Evolutionary conservation across 2,888 invertebrate genomes (phyloP).

Genomic region (Coelopa pilipes): DNA sequence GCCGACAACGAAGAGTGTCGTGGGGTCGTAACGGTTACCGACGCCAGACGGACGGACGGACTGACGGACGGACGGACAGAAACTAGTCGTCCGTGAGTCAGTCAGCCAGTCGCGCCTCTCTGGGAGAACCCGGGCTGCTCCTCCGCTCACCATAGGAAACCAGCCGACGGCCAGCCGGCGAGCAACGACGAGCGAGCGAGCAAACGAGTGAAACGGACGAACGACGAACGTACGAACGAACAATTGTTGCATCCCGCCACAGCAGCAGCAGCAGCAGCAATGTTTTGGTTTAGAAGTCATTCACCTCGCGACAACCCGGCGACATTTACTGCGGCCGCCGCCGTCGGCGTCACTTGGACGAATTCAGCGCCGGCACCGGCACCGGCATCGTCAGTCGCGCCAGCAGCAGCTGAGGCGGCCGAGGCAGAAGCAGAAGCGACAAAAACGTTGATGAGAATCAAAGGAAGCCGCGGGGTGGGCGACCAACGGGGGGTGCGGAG

Average conservation of each 20-base stretch:
- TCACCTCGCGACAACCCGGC: conserved; percentile 42
- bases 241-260: conserved; percentile 48
- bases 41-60: no score
- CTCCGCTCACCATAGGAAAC: no score
- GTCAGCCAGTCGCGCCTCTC: no score
- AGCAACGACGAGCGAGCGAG: conserved; percentile 9
- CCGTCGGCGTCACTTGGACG: conserved; percentile 36
- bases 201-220: conserved; percentile 24
- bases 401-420: not conserved
- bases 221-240: conserved; percentile 34
- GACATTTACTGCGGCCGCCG: not conserved
- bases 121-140: no score
- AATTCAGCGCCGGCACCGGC: conserved; percentile 39
- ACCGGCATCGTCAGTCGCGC: no score
- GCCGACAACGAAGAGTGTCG: no score
- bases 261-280: conserved; percentile 30
- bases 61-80: no score
- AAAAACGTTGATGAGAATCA: not conserved
- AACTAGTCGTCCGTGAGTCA: no score
- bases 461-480: not conserved
- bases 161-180: not conserved
- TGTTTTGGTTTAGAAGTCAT: conserved; percentile 50
- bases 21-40: no score
- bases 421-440: conserved; percentile 1
- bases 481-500: not conserved